These are phyloP conservation scores for Muscicapa adusta DNA, from an alignment of 2,113 vertebrate species.

Conservation along the genomic window DNA sequence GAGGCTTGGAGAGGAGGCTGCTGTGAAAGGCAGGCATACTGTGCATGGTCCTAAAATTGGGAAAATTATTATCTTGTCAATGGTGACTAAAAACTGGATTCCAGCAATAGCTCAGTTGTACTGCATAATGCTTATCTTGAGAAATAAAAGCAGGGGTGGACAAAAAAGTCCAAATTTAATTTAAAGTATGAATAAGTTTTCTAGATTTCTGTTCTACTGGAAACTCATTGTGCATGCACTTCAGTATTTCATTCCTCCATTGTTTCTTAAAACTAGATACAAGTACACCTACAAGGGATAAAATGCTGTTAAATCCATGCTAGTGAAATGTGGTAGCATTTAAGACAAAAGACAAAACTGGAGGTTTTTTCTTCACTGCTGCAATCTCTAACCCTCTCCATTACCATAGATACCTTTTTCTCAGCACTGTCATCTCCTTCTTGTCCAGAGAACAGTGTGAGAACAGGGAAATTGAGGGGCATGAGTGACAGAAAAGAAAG, in stretches of 20 bases:
- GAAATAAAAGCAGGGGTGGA: neutral
- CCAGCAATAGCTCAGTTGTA: neutral
- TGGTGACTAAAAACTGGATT: neutral
- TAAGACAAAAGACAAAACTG: neutral
- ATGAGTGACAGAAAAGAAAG: neutral
- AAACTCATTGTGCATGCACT: neutral
- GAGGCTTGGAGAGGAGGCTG: neutral
- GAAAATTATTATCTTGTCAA: neutral
- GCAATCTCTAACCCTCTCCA: neutral
- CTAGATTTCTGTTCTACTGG: neutral
- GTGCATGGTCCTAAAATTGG: neutral
- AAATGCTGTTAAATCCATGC: neutral
- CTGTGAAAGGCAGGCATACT: accelerated
- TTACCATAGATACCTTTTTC: neutral
- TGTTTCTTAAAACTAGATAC: neutral
- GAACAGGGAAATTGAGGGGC: neutral
- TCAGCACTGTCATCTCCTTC: neutral
- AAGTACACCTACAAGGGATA: neutral
- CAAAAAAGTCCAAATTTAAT: neutral
- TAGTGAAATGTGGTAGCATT: neutral
- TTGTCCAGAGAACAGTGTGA: neutral
- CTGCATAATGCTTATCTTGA: neutral
- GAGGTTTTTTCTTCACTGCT: neutral
- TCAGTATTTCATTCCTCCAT: neutral
- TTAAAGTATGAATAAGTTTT: neutral